phyloP scores from a whole-genome alignment of 2,113 vertebrate genomes.

The Chaenocephalus aceratus region DNA sequence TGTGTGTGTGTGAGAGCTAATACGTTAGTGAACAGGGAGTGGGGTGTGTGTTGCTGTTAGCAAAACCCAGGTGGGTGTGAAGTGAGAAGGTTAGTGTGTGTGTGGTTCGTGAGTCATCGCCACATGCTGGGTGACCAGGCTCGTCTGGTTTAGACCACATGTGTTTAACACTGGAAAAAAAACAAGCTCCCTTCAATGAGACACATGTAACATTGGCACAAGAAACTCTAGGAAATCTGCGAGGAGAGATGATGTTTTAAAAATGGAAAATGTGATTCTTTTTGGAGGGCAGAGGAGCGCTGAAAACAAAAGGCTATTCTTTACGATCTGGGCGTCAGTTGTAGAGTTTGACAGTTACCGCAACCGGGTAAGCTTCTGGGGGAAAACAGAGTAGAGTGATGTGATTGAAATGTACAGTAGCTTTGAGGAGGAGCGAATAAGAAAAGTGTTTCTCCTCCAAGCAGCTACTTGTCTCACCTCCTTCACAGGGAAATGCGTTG shows the following conservation, averaged over 20 bases:
- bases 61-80: conserved; percentile 64
- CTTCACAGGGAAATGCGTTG: conserved; percentile 10
- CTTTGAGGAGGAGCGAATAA: neutral
- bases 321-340: conserved; percentile 33
- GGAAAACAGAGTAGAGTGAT: conserved; percentile 33
- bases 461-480: conserved; percentile 20
- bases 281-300: neutral
- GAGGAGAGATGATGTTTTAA: conserved; percentile 12
- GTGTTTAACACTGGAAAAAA: conserved; percentile 58
- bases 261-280: conserved; percentile 7
- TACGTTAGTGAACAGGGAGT: neutral
- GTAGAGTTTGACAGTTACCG: conserved; percentile 5
- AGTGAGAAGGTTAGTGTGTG: conserved; percentile 7
- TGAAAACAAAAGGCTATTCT: conserved; percentile 37
- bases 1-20: neutral
- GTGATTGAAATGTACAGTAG: conserved; percentile 22
- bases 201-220: neutral
- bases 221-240: neutral
- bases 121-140: conserved; percentile 74
- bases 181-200: conserved; percentile 30
- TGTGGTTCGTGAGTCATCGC: conserved; percentile 72
- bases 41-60: neutral
- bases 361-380: neutral
- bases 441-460: conserved; percentile 3
- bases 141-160: conserved; percentile 65